phyloP scores from a whole-genome alignment of 2,113 vertebrate species.

The Monopterus albus region DNA sequence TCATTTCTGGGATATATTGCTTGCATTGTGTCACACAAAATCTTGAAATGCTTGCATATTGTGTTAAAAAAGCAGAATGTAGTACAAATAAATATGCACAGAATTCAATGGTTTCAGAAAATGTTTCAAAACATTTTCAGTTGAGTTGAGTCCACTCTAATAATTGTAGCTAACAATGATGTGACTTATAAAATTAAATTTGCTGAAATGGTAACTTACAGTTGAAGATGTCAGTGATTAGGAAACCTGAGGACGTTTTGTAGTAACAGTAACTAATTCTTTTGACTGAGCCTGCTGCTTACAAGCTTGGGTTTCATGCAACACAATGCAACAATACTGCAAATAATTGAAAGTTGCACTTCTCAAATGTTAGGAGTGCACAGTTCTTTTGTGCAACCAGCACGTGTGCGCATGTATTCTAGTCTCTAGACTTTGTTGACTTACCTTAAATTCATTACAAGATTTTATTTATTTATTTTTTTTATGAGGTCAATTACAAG shows the following conservation, averaged over 20 bases:
- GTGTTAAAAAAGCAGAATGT: conserved; percentile 12
- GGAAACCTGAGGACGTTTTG: background rate
- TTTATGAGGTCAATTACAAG: conserved; percentile 40
- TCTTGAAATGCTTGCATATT: conserved; percentile 30
- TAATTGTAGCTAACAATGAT: background rate
- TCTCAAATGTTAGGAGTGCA: conserved; percentile 15
- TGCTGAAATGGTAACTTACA: conserved; percentile 1
- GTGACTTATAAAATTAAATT: background rate
- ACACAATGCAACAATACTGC: conserved; percentile 66
- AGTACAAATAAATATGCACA: conserved; percentile 1
- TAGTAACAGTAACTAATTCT: background rate
- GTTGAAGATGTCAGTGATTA: background rate
- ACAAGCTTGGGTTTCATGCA: conserved; percentile 57
- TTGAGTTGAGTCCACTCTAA: background rate
- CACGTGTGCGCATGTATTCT: conserved; percentile 40
- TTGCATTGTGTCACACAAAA: conserved; percentile 74
- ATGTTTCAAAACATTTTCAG: background rate
- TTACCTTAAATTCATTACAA: conserved; percentile 74
- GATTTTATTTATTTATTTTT: background rate
- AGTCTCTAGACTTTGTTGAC: conserved; percentile 64
- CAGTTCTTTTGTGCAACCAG: conserved; percentile 82
- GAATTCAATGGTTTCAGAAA: background rate
- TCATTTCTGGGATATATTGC: conserved; percentile 36
- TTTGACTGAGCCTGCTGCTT: conserved; percentile 3
- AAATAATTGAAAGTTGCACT: conserved; percentile 4